Conservation (phyloP, 2,113 vertebrate genomes). For the Hyaena hyaena region DNA sequence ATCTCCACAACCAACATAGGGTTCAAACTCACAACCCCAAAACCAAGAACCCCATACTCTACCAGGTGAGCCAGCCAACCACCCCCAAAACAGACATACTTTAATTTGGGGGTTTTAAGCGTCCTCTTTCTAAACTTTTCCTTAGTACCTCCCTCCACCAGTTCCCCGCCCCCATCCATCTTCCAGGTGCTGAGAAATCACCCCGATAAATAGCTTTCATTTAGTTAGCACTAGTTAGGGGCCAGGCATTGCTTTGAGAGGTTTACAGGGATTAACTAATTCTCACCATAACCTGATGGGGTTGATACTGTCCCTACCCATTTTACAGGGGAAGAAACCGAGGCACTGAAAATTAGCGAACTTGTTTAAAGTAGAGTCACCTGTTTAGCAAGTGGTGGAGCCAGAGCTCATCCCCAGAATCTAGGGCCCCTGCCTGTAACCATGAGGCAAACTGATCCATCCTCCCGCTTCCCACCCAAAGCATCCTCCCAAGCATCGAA, state of each 20-base stretch:
- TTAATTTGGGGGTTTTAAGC: not conserved
- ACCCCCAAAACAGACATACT: not conserved
- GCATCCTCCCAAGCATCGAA: not conserved
- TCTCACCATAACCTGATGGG: not conserved
- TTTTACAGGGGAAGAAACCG: not conserved
- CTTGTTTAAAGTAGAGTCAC: not conserved
- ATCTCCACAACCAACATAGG: too few relatives aligned
- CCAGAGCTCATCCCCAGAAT: not conserved
- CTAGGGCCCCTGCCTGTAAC: not conserved
- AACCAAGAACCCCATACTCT: too few relatives aligned
- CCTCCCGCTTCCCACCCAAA: not conserved
- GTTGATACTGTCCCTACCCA: not conserved
- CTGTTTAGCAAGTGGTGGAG: too few relatives aligned
- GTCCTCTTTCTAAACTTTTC: not conserved
- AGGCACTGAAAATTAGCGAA: not conserved
- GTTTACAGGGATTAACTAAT: not conserved
- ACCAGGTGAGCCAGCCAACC: too few relatives aligned
- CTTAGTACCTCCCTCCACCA: not conserved
- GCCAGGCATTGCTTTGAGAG: not conserved
- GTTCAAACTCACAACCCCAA: too few relatives aligned
- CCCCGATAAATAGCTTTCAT: not conserved
- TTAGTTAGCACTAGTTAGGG: not conserved
- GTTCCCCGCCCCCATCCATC: not conserved
- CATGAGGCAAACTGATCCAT: rapidly evolving
- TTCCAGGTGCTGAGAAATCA: not conserved